Evolutionary conservation across 1,140 invertebrate species (phyloP), one percentile per base, ranked within the genome.

Genomic region (Trachymyrmex septentrionalis): DNA sequence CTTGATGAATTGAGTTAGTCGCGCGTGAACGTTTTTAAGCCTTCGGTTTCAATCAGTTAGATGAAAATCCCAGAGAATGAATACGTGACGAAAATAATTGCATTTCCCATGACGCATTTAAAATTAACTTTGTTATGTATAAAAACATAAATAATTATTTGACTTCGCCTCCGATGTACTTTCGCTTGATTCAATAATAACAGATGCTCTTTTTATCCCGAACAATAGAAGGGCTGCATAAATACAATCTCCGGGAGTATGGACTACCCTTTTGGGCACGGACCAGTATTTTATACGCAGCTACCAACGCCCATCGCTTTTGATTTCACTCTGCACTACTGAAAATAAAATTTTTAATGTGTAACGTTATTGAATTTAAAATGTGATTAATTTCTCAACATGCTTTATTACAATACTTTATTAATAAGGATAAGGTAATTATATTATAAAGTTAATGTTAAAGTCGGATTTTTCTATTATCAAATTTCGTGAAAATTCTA

Each of bases 1-100:
- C 24, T 82, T 50, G 34, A 82, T 73, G 67, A 82, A 82, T 82
- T 50, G 80, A 82, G 19, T 82, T 82, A 82, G 19, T 57, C 66
- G 24, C n/a, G 55, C 53, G 67, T 82, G 67, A 82, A 61, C 67
- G 57, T 30, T 73, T 48, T 73, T 59, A 55, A 82, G 38, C 10
- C 19, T 38, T 6, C 1, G 3, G 12, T 59, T 48, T 72, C 24
- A 48, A 44, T 3, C 34, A 27, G 6, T 72, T 72, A 38, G 38
- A 44, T 27, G 34, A 21, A n/a, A n/a, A 21, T 53, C 3, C 7
- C 16, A 4, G 19, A 10, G 19, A 30, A 50, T 30, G 55, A 59
- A n/a, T 30, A 16, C 67, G 24, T 73, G 48, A 57, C 24, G 21
- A 30, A 72, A 59, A 72, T 59, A 72, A 59, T 59, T 72, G 50